Percentiles rank a stretch among this genome's conserved stretches.
These are phyloP conservation scores for Athalia circularis DNA, from an alignment of 2,888 invertebrate species.

Conservation along the genomic window DNA sequence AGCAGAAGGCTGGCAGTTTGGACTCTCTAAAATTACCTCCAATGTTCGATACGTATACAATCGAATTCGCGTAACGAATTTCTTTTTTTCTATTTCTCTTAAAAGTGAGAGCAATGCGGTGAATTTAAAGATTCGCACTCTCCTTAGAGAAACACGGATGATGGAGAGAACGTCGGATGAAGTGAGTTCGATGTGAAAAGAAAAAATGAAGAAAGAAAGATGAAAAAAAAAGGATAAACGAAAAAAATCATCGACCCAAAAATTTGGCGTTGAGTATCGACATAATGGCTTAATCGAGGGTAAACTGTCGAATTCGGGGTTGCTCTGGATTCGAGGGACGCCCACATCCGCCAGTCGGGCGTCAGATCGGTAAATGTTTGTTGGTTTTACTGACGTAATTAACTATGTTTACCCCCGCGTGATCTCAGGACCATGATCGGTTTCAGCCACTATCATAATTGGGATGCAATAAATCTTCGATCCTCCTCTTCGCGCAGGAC, in stretches of 20 bases:
- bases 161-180: neutral
- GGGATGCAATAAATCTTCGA: conserved; percentile 48
- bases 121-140: neutral
- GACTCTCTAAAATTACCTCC: conserved; percentile 1
- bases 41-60: neutral
- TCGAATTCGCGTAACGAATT: too few relatives aligned
- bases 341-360: conserved; percentile 60
- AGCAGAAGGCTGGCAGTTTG: too few relatives aligned
- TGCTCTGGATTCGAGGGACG: conserved; percentile 49
- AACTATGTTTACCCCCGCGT: conserved; percentile 54
- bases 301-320: conserved; percentile 55
- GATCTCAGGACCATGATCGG: conserved; percentile 48
- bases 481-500: conserved; percentile 14
- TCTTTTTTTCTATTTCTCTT: too few relatives aligned
- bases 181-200: neutral
- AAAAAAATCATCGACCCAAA: conserved; percentile 2
- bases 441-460: conserved; percentile 50
- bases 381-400: conserved; percentile 57
- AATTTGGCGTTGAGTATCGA: conserved; percentile 42
- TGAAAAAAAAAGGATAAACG: conserved; percentile 15
- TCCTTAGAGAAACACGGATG: neutral
- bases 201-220: neutral
- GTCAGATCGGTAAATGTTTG: conserved; percentile 56
- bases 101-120: too few relatives aligned
- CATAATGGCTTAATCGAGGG: conserved; percentile 49